Conservation (phyloP, 2,888 invertebrate species). For the Hesperia comma region DNA sequence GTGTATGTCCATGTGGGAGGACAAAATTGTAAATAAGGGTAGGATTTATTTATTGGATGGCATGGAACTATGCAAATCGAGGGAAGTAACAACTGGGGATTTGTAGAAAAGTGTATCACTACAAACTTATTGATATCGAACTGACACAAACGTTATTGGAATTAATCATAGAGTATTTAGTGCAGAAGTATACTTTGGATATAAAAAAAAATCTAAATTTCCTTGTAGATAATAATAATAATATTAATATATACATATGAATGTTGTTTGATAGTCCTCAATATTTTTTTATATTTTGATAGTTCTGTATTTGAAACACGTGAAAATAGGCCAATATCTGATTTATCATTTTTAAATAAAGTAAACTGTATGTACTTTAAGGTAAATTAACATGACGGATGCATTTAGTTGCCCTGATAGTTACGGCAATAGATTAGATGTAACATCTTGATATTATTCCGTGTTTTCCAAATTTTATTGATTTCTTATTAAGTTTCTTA, state of each 20-base stretch:
- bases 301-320: conserved; percentile 83
- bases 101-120: conserved; percentile 64
- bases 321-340: conserved; percentile 81
- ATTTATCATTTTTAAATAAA: conserved; percentile 72
- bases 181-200: conserved; percentile 80
- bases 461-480: conserved; percentile 63
- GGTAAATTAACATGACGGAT: conserved; percentile 71
- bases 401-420: conserved; percentile 79
- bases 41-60: conserved; percentile 79
- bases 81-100: conserved; percentile 58
- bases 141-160: conserved; percentile 68
- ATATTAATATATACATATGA: conserved; percentile 79
- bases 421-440: conserved; percentile 53
- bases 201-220: conserved; percentile 74
- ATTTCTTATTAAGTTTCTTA: conserved; percentile 75
- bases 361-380: conserved; percentile 68
- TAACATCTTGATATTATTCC: conserved; percentile 60
- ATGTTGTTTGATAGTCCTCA: conserved; percentile 84
- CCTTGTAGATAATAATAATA: conserved; percentile 81
- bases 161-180: conserved; percentile 74
- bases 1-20: conserved; percentile 82
- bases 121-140: conserved; percentile 67
- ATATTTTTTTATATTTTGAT: conserved; percentile 85
- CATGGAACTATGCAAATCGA: conserved; percentile 63
- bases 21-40: conserved; percentile 79